These are phyloP conservation scores for Hipposideros larvatus DNA, from an alignment of 2,797 vertebrate species.

Conservation along the genomic window DNA sequence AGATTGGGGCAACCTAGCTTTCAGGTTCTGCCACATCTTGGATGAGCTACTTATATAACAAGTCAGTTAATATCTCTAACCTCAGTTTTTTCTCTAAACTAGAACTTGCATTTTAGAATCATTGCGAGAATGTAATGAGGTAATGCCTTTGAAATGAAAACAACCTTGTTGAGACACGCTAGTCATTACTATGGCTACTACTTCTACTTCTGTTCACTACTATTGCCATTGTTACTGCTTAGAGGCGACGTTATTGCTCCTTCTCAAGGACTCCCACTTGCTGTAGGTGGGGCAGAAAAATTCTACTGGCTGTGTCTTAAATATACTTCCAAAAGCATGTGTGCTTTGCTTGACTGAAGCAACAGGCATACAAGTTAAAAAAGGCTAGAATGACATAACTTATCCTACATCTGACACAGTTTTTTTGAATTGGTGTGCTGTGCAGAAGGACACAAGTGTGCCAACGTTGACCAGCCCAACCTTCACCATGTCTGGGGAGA, in stretches of 20 bases:
- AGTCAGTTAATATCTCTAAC: neutral
- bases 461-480: neutral
- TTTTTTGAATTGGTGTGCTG: neutral
- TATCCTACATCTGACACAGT: neutral
- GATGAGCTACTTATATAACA: neutral
- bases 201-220: neutral
- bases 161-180: neutral
- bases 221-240: neutral
- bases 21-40: neutral
- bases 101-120: neutral
- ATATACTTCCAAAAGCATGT: neutral
- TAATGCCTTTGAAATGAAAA: neutral
- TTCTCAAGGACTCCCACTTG: neutral
- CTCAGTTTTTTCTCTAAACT: neutral
- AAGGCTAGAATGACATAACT: neutral
- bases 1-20: neutral
- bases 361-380: neutral
- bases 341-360: neutral
- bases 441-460: neutral
- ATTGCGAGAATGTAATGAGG: neutral
- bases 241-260: neutral
- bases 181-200: neutral
- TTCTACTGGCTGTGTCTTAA: neutral
- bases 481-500: neutral
- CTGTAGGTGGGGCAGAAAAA: neutral